These are phyloP conservation scores for Lissocephala sabroskyi DNA, from an alignment of 2,888 invertebrate species.

Conservation along the genomic window DNA sequence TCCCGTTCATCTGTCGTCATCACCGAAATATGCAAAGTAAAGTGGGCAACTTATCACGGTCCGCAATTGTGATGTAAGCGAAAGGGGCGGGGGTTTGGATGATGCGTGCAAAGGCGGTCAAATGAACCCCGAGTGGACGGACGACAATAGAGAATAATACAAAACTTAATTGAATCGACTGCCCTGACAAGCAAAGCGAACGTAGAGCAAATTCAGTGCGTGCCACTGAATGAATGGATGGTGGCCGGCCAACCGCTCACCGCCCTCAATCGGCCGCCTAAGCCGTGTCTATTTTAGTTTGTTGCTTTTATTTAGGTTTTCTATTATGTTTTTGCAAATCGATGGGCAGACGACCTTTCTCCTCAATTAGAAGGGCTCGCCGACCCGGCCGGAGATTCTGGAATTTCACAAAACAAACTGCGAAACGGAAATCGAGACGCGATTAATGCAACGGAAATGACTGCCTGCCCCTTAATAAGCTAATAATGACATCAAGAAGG, in stretches of 20 bases:
- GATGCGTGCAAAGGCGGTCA: conserved; percentile 7
- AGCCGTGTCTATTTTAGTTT: background rate
- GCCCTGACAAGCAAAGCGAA: conserved; percentile 2
- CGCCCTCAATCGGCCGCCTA: background rate
- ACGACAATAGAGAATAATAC: background rate
- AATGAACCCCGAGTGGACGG: conserved; percentile 13
- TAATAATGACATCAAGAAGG: too few relatives aligned
- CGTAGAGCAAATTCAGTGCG: conserved; percentile 19
- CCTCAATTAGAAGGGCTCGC: conserved; percentile 46
- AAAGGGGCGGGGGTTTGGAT: conserved; percentile 45
- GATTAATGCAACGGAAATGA: too few relatives aligned
- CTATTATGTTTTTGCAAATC: conserved; percentile 30
- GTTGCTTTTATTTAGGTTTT: background rate
- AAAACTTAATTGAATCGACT: conserved; percentile 48
- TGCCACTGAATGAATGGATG: conserved; percentile 33
- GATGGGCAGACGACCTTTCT: conserved; percentile 55
- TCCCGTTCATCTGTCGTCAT: too few relatives aligned
- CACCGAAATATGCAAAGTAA: conserved; percentile 58
- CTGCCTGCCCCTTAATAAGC: too few relatives aligned
- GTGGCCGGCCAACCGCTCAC: background rate
- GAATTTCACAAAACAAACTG: too few relatives aligned
- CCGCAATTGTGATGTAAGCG: conserved; percentile 6
- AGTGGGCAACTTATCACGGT: conserved; percentile 60
- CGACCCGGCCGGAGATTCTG: too few relatives aligned
- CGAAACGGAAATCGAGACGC: too few relatives aligned